Evolutionary conservation across 2,797 vertebrate genomes (phyloP), one percentile per base, ranked within the genome.

Genomic region (Podargus strigoides): DNA sequence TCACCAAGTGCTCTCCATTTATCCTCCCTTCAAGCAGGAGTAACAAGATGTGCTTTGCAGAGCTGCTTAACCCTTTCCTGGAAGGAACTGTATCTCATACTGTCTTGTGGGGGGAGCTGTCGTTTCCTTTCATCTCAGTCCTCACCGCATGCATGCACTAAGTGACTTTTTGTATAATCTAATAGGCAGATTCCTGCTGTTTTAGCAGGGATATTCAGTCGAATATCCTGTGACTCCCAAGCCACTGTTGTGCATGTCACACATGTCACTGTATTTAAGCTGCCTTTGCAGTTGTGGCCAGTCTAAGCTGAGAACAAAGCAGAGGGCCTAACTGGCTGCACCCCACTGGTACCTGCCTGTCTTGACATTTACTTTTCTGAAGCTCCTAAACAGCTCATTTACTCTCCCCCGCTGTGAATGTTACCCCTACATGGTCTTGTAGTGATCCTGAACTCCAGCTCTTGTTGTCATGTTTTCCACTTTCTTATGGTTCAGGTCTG

Each of bases 61-160:
- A 78, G 55, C 46, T 10, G 2, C 26, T 82, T 91, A 94, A 94
- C 91, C n/a, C 77, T 76, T 91, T 75, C 42, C n/a, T 62, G 74
- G 46, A 56, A 73, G n/a, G 27, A 85, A 8, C 12, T 27, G 14
- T 24, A 6, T 47, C 44, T 85, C 39, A 2, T 42, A 4, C 44
- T 37, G 12, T n/a, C 34, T 73, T 28, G 42, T 14, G 9, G 14
- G 15, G 12, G 4, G 1, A 15, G 7, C 16, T 39, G 12, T 6
- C 49, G 22, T 60, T 85, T 46, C 3, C 28, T 87, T 86, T 78
- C 30, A 7, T 64, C 49, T 92, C 9, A 1, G 60, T 59, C 34
- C 26, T 55, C 20, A 44, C 14, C n/a, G 41, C 30, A 15, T 37
- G 22, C 41, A 30, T 74, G 9, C 4, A 18, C 7, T 56, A 9